Percentiles rank a stretch among this genome's conserved stretches.
These are phyloP conservation scores for Harlomillsia oculata DNA, from an alignment of 1,140 invertebrate genomes.

Conservation along the genomic window DNA sequence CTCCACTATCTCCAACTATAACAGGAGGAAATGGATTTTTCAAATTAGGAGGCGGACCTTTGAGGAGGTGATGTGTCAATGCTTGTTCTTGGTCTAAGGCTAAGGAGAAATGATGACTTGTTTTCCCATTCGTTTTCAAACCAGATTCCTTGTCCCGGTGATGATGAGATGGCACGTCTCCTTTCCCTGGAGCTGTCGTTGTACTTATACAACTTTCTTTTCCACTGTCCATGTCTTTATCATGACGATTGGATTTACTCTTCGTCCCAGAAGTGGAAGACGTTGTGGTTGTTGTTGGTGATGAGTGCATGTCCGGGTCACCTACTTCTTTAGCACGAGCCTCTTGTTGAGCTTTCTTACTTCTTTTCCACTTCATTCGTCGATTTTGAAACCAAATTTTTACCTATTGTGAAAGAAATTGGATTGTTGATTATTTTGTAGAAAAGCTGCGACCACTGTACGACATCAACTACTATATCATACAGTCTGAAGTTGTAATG, in stretches of 20 bases:
- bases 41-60: slow-evolving; percentile 1
- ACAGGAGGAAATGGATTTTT: too few species aligned
- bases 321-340: slow-evolving; percentile 41
- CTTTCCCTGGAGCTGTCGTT: slow-evolving; percentile 7
- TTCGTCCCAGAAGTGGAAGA: too few species aligned
- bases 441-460: too few species aligned
- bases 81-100: background rate
- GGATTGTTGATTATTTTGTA: slow-evolving; percentile 3
- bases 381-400: slow-evolving; percentile 96
- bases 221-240: too few species aligned
- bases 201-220: too few species aligned
- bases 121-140: too few species aligned
- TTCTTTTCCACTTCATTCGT: slow-evolving; percentile 91
- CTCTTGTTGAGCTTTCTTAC: slow-evolving; percentile 84
- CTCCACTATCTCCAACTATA: background rate
- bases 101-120: background rate
- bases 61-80: background rate
- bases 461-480: too few species aligned
- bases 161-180: too few species aligned
- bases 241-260: background rate
- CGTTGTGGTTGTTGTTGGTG: background rate
- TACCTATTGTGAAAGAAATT: slow-evolving; percentile 50
- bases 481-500: too few species aligned
- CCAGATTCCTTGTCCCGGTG: slow-evolving; percentile 1
- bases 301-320: background rate